A percentile compares a stretch with the other conserved stretches of the same genome.
These are phyloP conservation scores for Acanthoscelides obtectus DNA, from an alignment of 2,888 invertebrate species.

Conservation along the genomic window DNA sequence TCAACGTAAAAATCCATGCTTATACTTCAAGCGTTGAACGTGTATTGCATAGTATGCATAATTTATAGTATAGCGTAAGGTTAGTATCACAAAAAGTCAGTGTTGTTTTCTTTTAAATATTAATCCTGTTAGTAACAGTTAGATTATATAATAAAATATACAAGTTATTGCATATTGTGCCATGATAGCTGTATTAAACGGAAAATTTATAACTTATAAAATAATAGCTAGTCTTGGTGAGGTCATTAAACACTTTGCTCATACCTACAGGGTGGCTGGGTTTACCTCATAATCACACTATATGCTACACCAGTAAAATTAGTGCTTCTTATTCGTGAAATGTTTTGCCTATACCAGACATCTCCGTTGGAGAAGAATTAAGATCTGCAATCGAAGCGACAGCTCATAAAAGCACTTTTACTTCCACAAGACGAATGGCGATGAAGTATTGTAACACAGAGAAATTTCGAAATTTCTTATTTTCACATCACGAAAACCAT, in stretches of 20 bases:
- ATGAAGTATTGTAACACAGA: too few species aligned
- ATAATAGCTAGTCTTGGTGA: neutral
- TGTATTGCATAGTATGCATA: neutral
- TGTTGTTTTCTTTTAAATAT: neutral
- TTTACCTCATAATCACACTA: neutral
- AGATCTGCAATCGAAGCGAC: too few species aligned
- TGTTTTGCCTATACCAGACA: too few species aligned
- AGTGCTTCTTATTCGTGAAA: too few species aligned
- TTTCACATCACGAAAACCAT: too few species aligned
- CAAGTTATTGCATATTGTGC: neutral
- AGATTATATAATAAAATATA: neutral
- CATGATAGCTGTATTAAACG: neutral
- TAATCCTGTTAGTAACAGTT: neutral
- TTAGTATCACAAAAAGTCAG: neutral
- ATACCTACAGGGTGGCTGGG: neutral
- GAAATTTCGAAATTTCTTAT: too few species aligned
- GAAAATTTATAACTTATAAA: neutral
- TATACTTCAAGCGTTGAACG: neutral
- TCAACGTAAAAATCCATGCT: neutral
- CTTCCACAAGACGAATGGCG: too few species aligned
- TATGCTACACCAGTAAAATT: too few species aligned
- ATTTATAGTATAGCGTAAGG: neutral
- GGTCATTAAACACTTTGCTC: neutral
- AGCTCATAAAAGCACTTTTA: too few species aligned
- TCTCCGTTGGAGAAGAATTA: too few species aligned